phyloP scores from a whole-genome alignment of 2,888 invertebrate genomes.

The Agrochola lota region DNA sequence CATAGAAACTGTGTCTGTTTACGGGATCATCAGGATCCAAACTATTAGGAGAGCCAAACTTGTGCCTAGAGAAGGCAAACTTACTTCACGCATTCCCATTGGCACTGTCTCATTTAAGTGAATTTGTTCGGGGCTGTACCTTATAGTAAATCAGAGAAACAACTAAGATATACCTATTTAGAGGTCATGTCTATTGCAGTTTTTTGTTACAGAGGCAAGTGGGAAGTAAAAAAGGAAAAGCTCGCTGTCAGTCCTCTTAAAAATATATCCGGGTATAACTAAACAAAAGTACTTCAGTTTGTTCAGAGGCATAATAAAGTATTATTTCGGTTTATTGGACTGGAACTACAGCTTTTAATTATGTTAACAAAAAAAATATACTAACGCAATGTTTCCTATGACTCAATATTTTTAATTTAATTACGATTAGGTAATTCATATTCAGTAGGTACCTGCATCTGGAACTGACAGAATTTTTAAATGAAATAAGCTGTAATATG shows the following conservation, averaged over 20 bases:
- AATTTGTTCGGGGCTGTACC: not conserved
- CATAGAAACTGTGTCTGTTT: constrained; percentile 5
- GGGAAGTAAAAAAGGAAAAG: too few species aligned
- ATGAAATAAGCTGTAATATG: not conserved
- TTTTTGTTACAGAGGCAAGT: not conserved
- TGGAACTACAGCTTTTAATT: not conserved
- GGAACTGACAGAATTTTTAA: not conserved
- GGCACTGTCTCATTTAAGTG: not conserved
- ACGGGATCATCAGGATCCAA: not conserved
- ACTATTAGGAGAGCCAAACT: constrained; percentile 9
- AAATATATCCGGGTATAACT: not conserved
- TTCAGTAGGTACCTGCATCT: not conserved
- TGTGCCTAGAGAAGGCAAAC: not conserved
- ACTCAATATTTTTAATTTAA: constrained; percentile 8
- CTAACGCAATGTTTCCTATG: not conserved
- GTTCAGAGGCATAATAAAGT: not conserved
- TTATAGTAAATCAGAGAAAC: not conserved
- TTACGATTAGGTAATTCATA: constrained; percentile 1
- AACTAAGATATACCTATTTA: not conserved
- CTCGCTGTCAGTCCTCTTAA: not conserved
- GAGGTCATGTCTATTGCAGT: not conserved
- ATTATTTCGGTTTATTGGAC: not conserved
- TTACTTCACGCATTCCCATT: not conserved
- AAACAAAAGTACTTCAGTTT: not conserved
- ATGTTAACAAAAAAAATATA: not conserved